Evolutionary conservation across 2,113 vertebrate species (phyloP), one percentile per base, ranked within the genome.

Genomic region (Trinectes maculatus): DNA sequence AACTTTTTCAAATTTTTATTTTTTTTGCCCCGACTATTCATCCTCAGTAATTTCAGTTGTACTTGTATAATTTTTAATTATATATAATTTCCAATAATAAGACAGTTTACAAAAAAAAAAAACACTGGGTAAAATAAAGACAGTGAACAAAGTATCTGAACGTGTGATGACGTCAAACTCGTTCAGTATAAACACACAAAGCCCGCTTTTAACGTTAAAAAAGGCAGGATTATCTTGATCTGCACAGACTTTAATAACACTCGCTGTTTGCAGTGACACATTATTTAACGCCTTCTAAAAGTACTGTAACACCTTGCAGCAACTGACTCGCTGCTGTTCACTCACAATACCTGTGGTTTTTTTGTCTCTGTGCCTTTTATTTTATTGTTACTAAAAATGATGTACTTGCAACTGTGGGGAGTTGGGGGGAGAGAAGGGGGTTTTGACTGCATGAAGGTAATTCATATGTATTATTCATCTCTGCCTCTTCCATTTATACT

Each of bases 381-480:
- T 87, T 89, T 63, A 87, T 85, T 84, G 80, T 89, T 80, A 74
- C 70, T 73, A 78, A 88, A 88, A 89, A 84, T 79, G 58, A 83
- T 72, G 82, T 80, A 80, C 78, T 74, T 82, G 82, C 79, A 78
- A 85, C 58, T 66, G 28, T 47, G 53, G 47, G 47, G 25, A 31
- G 31, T 39, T 22, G 26, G 21, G 18, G 36, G 9, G 18, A 9
- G 9, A 9, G 25, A 61, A 74, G 66, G 77, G 66, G 37, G 60
- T 58, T 31, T 33, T 54, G 61, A 40, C 70, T 85, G 70, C 79
- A 84, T 43, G 64, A 82, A 86, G 76, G 78, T 82, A 78, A 77
- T 83, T 83, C 40, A 72, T 68, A 87, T 91, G 80, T 70, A 85
- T 91, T 85, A 87, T 85, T 87, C 85, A 90, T 90, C 54, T 51